Percentiles rank a stretch among this genome's conserved stretches.
Conservation (phyloP, 2,797 vertebrate species). For the Pseudochirops cupreus region DNA sequence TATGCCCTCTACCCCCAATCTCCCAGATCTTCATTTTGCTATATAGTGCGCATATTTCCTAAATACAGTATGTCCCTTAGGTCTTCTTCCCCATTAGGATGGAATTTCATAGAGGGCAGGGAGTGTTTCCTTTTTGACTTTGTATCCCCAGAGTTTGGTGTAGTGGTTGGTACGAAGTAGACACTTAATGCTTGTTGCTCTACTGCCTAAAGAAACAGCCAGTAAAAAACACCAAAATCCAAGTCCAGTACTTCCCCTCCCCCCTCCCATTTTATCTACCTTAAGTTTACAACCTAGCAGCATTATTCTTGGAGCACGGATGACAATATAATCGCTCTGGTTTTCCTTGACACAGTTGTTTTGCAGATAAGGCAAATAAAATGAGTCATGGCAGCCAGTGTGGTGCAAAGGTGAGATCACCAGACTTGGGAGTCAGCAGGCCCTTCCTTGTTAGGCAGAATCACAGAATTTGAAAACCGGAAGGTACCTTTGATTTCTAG, state of each 20-base stretch:
- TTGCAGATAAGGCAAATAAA: background rate
- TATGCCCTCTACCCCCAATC: background rate
- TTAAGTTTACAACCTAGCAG: background rate
- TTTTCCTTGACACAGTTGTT: background rate
- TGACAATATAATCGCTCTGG: background rate
- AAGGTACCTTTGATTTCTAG: background rate
- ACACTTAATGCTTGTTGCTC: background rate
- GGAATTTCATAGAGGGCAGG: background rate
- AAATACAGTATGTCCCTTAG: background rate
- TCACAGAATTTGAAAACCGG: background rate
- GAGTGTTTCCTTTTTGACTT: background rate
- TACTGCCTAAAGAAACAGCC: background rate
- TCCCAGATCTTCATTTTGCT: background rate
- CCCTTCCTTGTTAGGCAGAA: background rate
- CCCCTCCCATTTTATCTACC: background rate
- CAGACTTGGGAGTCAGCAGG: background rate
- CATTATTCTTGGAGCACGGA: background rate
- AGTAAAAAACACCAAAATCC: background rate
- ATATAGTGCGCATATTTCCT: background rate
- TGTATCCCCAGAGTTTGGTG: background rate
- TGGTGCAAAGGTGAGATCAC: background rate
- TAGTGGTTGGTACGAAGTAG: background rate
- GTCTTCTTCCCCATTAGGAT: background rate
- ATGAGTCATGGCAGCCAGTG: background rate
- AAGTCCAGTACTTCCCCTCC: accelerated